phyloP scores from a whole-genome alignment of 2,797 vertebrate genomes.

The Bucorvus abyssinicus region DNA sequence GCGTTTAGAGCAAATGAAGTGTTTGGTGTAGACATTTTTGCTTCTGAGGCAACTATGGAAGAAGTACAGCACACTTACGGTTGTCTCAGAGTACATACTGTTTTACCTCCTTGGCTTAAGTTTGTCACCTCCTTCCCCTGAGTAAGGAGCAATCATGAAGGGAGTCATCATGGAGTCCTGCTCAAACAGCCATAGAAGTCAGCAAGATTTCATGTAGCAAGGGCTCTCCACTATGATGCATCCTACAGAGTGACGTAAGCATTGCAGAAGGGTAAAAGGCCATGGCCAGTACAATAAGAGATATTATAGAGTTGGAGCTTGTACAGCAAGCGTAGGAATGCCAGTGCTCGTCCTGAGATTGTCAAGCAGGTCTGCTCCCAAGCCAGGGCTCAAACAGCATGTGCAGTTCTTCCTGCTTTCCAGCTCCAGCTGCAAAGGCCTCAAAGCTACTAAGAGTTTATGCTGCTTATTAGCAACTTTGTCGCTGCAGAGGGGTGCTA shows the following conservation, averaged over 20 bases:
- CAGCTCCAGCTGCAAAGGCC: background rate
- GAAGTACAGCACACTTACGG: background rate
- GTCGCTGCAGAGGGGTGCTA: background rate
- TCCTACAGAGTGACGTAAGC: rapidly evolving
- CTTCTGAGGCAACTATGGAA: background rate
- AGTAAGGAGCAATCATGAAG: background rate
- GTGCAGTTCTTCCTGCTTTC: background rate
- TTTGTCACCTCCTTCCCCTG: background rate
- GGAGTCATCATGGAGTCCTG: background rate
- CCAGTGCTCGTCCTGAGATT: background rate
- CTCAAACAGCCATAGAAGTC: background rate
- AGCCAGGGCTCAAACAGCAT: background rate
- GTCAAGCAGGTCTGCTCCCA: background rate
- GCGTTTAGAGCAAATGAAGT: background rate
- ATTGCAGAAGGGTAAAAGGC: background rate
- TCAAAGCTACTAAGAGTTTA: background rate
- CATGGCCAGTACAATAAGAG: background rate
- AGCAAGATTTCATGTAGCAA: background rate
- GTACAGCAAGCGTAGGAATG: background rate
- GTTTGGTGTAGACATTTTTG: background rate
- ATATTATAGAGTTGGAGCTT: background rate
- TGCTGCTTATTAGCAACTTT: background rate
- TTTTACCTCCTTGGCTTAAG: background rate
- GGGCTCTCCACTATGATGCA: rapidly evolving
- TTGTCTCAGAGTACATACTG: background rate